Base-by-base conservation (phyloP, 2,113 vertebrate species). In the Lathamus discolor region DNA sequence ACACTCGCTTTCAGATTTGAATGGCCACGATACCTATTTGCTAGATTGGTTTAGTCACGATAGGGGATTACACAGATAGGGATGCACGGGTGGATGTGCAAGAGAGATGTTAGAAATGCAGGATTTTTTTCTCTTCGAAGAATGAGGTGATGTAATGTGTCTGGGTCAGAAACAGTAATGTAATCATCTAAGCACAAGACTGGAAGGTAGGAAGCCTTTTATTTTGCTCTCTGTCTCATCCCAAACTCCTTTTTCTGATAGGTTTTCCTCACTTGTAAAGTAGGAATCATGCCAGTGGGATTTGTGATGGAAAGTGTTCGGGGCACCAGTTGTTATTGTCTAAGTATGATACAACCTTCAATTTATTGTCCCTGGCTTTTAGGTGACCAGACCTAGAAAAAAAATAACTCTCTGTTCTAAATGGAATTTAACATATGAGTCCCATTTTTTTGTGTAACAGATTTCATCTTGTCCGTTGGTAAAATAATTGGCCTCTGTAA, bases 401-500 rank as follows among this genome's bases (percentile, higher is more conserved):
- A 91, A 86, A 94, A 63, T 70, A 83, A 51, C 61, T 90, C 27
- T 89, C 25, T 86, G 12, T 43, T 88, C 5, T 84, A 74, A 85
- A 54, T 73, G 17, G 37, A 17, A 69, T 86, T 81, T 86, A 89
- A 91, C 49, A 28, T 81, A 8, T 14, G 83, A 81, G 37, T 73
- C 18, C 28, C 33, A n/a, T 87, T 79, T 97, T 83, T 77, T 55
- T 27, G 29, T 4, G 54, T 88, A 88, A 49, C 48, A 63, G 69
- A 93, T 92, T 95, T 88, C 48, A 72, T 86, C 62, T 86, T 94
- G 62, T 64, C 90, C 11, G 1, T 66, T 92, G 88, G 76, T 85
- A 94, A 90, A 94, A 92, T 91, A 91, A 86, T 85, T 93, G 66
- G 74, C 33, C 33, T 86, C 49, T 81, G 44, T 93, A 93, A 96